These are phyloP conservation scores for Drosophila neonasuta DNA, from an alignment of 2,888 invertebrate species.

Conservation along the genomic window DNA sequence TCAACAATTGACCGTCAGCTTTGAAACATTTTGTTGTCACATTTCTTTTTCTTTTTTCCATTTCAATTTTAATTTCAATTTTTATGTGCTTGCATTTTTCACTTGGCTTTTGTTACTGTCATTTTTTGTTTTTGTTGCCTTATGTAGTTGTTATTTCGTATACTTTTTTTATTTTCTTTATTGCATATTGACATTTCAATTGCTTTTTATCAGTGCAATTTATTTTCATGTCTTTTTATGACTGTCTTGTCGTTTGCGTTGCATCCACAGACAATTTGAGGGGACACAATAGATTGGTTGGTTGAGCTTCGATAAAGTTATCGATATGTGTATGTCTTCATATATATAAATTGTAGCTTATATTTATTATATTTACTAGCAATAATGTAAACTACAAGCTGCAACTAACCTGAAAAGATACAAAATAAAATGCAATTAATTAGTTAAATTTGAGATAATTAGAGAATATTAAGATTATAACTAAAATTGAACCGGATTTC, in stretches of 20 bases:
- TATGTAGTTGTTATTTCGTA: constrained; percentile 15
- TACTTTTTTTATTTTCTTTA: constrained; percentile 26
- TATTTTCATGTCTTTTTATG: constrained; percentile 48
- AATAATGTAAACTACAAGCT: background rate
- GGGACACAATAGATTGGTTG: constrained; percentile 20
- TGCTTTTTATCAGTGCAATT: constrained; percentile 58
- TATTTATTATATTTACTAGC: constrained; percentile 17
- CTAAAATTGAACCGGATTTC: constrained; percentile 26
- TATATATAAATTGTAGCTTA: constrained; percentile 3
- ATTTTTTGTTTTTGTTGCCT: constrained; percentile 1
- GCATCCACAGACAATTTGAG: constrained; percentile 9
- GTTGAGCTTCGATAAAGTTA: constrained; percentile 27
- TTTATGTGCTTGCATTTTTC: constrained; percentile 49
- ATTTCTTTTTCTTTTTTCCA: constrained; percentile 15
- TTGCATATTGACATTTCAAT: constrained; percentile 64
- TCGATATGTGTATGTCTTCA: background rate
- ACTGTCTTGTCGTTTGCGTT: constrained; percentile 15
- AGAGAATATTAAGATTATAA: background rate
- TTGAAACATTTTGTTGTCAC: constrained; percentile 31
- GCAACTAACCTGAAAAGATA: constrained; percentile 66
- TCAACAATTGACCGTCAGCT: constrained; percentile 35
- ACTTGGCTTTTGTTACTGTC: constrained; percentile 31
- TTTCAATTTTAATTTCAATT: constrained; percentile 38
- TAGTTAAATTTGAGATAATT: constrained; percentile 19
- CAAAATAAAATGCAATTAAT: constrained; percentile 9